Base-by-base conservation (phyloP, 2,113 vertebrate genomes). In the Nanorana parkeri region DNA sequence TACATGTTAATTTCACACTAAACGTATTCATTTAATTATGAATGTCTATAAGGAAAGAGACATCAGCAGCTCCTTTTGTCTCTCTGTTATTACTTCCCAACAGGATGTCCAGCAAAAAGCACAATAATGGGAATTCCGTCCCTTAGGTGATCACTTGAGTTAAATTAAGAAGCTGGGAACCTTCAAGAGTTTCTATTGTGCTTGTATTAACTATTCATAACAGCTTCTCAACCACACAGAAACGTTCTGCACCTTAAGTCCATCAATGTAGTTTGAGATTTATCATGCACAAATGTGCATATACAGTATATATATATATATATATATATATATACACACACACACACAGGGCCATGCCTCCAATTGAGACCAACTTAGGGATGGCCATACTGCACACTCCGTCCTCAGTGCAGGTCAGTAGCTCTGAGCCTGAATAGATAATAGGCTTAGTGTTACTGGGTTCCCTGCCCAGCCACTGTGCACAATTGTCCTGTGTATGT, bases 51-150 rank as follows among this genome's bases (percentile, higher is more conserved):
- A 81, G 79, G 71, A 76, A 83, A 75, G 73, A 76, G 51, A 76
- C 71, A 82, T 82, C 71, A 68, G 72, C 64, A 60, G 63, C 68
- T 76, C 32, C 64, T 67, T 83, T 75, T 82, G 80, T 83, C 80
- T 83, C 28, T 6, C 23, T 21, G 55, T 68, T 83, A 83, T 83
- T 83, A 83, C 80, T 83, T 83, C 80, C 80, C 72, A 32, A 76
- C 80, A 83, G 80, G 80, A 83, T 83, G 72, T 83, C 80, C 63
- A 76, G 29, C 51, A 83, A 60, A 83, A 83, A 60, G 63, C 73
- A 83, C 80, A 83, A 83, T 83, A 76, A 83, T 83, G 80, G 71
- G 80, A 83, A 83, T 83, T 75, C 72, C 65, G 71, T 75, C 80
- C 71, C 80, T 76, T 68, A 83, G 71, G 63, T 76, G 71, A 76